phyloP scores from a whole-genome alignment of 1,140 invertebrate genomes.

The Hylyphantes graminicola region DNA sequence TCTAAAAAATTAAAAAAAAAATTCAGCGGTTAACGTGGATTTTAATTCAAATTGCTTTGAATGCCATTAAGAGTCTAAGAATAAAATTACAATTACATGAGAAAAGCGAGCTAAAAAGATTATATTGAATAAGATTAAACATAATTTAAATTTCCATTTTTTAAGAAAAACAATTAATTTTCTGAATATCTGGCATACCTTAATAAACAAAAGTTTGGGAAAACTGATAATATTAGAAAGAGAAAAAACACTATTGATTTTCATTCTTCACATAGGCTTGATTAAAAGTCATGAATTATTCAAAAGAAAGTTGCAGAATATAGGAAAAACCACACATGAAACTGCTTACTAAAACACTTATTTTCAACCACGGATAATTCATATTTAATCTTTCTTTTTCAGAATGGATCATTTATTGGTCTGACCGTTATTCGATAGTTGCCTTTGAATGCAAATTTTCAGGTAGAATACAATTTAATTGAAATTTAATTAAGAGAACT shows the following conservation, averaged over 20 bases:
- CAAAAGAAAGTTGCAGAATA: slow-evolving; percentile 2
- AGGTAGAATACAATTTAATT: slow-evolving; percentile 32
- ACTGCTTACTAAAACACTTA: slow-evolving; percentile 9
- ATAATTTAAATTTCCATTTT: too few species aligned
- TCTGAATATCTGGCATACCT: slow-evolving; percentile 11
- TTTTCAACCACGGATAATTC: slow-evolving; percentile 15
- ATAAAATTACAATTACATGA: too few species aligned
- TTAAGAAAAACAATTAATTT: too few species aligned
- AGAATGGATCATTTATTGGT: slow-evolving; percentile 24
- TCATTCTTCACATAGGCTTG: slow-evolving; percentile 14
- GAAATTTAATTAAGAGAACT: slow-evolving; percentile 40
- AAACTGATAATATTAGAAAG: slow-evolving; percentile 20
- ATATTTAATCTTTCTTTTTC: slow-evolving; percentile 44
- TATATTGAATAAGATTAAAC: too few species aligned
- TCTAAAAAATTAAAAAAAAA: too few species aligned
- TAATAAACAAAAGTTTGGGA: slow-evolving; percentile 38
- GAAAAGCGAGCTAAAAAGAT: too few species aligned
- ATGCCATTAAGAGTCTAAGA: too few species aligned
- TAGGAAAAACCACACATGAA: slow-evolving; percentile 20
- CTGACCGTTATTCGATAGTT: background rate
- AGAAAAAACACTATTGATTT: slow-evolving; percentile 6
- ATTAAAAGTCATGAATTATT: slow-evolving; percentile 53
- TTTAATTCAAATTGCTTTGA: too few species aligned
- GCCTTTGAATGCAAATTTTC: slow-evolving; percentile 39
- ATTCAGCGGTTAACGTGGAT: too few species aligned